Base-by-base conservation (phyloP, 2,888 invertebrate species). In the Epsilonema sp. region DNA sequence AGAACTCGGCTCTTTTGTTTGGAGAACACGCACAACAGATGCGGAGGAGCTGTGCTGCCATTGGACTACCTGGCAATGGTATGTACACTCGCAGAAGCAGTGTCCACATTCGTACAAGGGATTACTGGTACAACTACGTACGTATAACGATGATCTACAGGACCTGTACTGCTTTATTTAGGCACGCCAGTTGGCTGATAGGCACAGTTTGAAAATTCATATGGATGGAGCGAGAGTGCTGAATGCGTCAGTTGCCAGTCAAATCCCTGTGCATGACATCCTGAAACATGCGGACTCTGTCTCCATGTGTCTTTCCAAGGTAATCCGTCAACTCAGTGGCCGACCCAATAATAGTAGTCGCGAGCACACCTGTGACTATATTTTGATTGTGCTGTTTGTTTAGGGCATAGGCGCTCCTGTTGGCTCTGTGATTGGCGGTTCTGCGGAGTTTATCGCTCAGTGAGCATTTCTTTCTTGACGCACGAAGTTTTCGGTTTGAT, bases 151-250 rank as follows among this genome's bases (percentile, higher is more conserved):
- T n/a, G n/a, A n/a, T n/a, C n/a, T n/a, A n/a, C n/a, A n/a, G n/a
- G n/a, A n/a, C n/a, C n/a, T n/a, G n/a, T n/a, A n/a, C 16, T 31
- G 31, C 16, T 16, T 11, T 11, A 49, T 55, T 2, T 51, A 70
- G 70, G 68, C 86, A 11, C 69, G 75, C 11, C 66, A 64, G 3
- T 58, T 82, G 4, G 79, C 80, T 38, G 74, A 75, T 51, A 70
- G 75, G 50, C 67, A 76, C 58, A 71, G 73, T 2, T 65, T 85
- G 37, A 54, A 55, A 39, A 66, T 87, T 23, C 94, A 94, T 67
- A 76, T 89, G 78, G 94, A 94, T 65, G 94, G 92, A 0, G 90
- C 92, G 0, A 71, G 92, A 47, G 64, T 94, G 49, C 79, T 87
- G 73, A 90, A 92, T 69, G 89, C 90, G 2, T 76, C 80, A 1